phyloP scores from a whole-genome alignment of 2,888 invertebrate species.

The Adineta ricciae region DNA sequence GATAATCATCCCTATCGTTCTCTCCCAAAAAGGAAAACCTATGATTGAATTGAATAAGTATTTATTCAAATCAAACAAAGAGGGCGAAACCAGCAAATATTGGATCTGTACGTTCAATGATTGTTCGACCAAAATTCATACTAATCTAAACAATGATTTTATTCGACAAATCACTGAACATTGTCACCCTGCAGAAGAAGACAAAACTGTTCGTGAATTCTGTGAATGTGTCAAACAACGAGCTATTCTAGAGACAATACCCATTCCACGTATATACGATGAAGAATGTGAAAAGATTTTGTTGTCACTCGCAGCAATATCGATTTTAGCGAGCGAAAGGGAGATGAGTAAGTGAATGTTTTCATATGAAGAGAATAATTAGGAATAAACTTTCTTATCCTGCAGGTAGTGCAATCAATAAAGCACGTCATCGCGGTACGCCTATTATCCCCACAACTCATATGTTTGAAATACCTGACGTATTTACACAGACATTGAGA shows the following conservation, averaged over 20 bases:
- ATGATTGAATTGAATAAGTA: not conserved
- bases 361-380: not conserved
- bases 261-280: not conserved
- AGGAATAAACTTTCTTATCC: not conserved
- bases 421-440: not conserved
- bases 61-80: not conserved
- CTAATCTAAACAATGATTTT: not conserved
- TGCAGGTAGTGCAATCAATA: not conserved
- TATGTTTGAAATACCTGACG: not conserved
- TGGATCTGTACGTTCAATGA: not conserved
- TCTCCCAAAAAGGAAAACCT: not conserved
- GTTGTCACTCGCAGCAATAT: not conserved
- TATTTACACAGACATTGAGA: not conserved
- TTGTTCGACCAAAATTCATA: not conserved
- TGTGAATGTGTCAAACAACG: not conserved
- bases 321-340: not conserved
- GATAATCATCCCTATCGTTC: not conserved
- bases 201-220: not conserved
- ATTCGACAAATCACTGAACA: not conserved
- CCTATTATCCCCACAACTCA: not conserved
- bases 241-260: not conserved
- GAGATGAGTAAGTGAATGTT: not conserved
- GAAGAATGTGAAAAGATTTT: not conserved
- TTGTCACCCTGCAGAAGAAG: not conserved
- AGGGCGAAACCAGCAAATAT: not conserved